These are phyloP conservation scores for Agelastica alni DNA, from an alignment of 2,888 invertebrate genomes.

Conservation along the genomic window DNA sequence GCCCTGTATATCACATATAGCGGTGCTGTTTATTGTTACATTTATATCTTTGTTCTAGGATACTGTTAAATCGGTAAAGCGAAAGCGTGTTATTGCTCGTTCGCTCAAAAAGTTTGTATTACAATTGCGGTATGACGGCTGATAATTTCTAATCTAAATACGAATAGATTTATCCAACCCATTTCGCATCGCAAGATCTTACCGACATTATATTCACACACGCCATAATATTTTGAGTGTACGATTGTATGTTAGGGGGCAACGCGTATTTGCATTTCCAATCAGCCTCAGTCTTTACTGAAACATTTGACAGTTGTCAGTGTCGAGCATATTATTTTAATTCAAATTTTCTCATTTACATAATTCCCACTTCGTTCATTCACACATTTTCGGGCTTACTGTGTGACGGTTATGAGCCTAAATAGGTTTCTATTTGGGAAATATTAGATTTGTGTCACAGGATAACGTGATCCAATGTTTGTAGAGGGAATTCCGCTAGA, in stretches of 20 bases:
- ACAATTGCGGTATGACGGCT: neutral
- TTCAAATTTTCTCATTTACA: conserved; percentile 14
- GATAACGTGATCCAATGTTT: conserved; percentile 5
- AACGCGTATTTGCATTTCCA: conserved; percentile 12
- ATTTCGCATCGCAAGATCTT: conserved; percentile 3
- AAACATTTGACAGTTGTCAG: conserved; percentile 10
- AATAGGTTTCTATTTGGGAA: neutral
- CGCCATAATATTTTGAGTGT: conserved; percentile 14
- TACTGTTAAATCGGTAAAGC: too few relatives aligned
- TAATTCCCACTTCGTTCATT: conserved; percentile 11
- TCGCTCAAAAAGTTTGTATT: neutral
- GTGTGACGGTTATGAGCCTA: neutral
- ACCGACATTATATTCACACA: conserved; percentile 4
- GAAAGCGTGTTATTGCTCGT: too few relatives aligned
- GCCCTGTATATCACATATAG: too few relatives aligned
- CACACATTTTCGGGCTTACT: conserved; percentile 5
- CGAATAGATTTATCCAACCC: conserved; percentile 13
- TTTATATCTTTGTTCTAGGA: too few relatives aligned
- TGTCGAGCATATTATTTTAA: conserved; percentile 15
- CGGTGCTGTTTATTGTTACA: too few relatives aligned
- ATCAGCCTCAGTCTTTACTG: conserved; percentile 1
- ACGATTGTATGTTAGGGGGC: conserved; percentile 7
- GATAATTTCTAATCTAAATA: conserved; percentile 15
- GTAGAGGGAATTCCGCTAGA: neutral
- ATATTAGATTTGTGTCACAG: conserved; percentile 1